Evolutionary conservation across 2,113 vertebrate genomes (phyloP), one percentile per base, ranked within the genome.

Genomic region (Syrmaticus mikado): DNA sequence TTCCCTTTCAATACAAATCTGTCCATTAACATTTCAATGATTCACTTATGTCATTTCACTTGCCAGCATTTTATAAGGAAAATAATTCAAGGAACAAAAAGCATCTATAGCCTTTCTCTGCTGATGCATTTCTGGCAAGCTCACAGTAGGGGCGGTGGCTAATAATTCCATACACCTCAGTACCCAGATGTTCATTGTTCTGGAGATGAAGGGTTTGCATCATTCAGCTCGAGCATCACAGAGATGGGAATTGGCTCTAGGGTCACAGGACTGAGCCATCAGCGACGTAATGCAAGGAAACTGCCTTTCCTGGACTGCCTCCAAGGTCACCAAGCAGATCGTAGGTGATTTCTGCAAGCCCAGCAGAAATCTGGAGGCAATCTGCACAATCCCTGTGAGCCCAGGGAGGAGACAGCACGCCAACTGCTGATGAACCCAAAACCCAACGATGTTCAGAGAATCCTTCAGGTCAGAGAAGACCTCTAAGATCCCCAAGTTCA

Each of bases 1-100:
- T 92, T 92, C 71, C 82, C 90, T 82, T 46, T 87, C 79, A 86
- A 71, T 73, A 60, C 93, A 72, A 83, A 96, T 64, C 60, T 30
- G 27, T 40, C 93, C n/a, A 11, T 77, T 92, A 84, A 57, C 28
- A 36, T 81, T 57, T 93, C 93, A 65, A 2, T 10, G 71, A 86
- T 43, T 62, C 81, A 15, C 57, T 87, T 14, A 18, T 41, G 64
- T 5, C 85, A 36, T 64, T 45, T 4, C 50, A 40, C 30, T 68
- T 17, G 34, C 60, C 90, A 94, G 83, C 8, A 2, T 46, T 50
- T 38, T 14, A 7, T 3, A n/a, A n/a, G 67, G 64, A 25, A 95
- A 96, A 89, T 1, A 2, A 5, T 61, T 65, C 30, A 2, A 30
- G 41, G 20, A 65, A 57, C 76, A 86, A 12, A 24, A 94, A 65